These are phyloP conservation scores for Podarcis cretensis DNA, from an alignment of 2,113 vertebrate genomes.

Conservation along the genomic window DNA sequence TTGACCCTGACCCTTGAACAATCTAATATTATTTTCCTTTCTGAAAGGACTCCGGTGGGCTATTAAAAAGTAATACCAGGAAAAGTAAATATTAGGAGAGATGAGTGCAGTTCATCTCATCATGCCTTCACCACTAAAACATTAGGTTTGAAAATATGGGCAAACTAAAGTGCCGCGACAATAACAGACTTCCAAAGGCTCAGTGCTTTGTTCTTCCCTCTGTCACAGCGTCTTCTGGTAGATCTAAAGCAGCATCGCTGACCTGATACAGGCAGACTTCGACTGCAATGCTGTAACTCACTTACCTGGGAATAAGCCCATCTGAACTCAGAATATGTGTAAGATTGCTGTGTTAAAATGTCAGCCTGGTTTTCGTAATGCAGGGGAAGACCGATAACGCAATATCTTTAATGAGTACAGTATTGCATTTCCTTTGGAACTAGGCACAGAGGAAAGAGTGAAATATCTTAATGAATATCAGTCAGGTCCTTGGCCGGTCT, in stretches of 20 bases:
- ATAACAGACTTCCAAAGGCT: background rate
- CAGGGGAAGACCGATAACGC: background rate
- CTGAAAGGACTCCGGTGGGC: background rate
- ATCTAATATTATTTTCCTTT: background rate
- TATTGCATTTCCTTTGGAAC: no score
- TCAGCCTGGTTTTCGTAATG: background rate
- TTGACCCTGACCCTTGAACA: constrained; percentile 26
- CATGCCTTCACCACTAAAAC: background rate
- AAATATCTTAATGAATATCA: background rate
- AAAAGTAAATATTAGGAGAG: constrained; percentile 9
- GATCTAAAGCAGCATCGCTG: background rate
- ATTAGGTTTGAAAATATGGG: background rate
- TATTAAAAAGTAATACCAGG: fast-evolving
- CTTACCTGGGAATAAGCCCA: background rate
- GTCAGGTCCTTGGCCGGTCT: background rate
- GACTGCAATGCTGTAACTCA: background rate
- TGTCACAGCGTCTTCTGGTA: background rate
- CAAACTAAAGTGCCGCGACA: background rate
- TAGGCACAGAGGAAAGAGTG: no score
- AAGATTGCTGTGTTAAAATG: background rate
- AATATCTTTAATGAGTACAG: no score
- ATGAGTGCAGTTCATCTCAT: fast-evolving
- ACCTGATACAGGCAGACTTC: background rate
- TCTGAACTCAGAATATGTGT: no score
- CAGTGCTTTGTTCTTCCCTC: background rate